Percentiles rank a stretch among this genome's conserved stretches.
Conservation (phyloP, 2,113 vertebrate genomes). For the Solenodon paradoxus region DNA sequence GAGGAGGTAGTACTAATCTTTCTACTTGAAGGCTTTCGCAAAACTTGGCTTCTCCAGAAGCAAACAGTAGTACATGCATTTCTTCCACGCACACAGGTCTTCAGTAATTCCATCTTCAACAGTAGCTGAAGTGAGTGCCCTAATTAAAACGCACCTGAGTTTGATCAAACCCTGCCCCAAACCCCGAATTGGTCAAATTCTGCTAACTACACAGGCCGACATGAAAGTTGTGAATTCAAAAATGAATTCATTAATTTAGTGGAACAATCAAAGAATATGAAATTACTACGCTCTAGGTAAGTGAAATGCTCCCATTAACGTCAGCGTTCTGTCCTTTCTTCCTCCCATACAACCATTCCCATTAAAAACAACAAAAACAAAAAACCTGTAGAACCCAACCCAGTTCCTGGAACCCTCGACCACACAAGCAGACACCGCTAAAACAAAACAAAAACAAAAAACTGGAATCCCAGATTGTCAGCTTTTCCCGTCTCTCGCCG, state of each 20-base stretch:
- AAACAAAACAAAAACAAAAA: no score
- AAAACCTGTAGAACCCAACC: not conserved
- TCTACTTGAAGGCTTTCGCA: slow-evolving; percentile 35
- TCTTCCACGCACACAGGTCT: slow-evolving; percentile 17
- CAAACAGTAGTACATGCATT: not conserved
- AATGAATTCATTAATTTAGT: not conserved
- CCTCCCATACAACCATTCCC: not conserved
- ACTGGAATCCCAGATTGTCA: no score
- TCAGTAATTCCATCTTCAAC: slow-evolving; percentile 60
- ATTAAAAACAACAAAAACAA: not conserved
- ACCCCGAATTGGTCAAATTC: not conserved
- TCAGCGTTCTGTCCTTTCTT: not conserved
- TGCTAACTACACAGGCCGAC: not conserved
- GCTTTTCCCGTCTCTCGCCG: fast-evolving
- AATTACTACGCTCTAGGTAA: not conserved
- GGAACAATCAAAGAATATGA: not conserved
- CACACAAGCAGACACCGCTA: fast-evolving
- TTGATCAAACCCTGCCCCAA: not conserved
- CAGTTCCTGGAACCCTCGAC: not conserved
- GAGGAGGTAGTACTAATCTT: slow-evolving; percentile 78
- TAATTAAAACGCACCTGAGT: not conserved
- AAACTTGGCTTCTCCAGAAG: slow-evolving; percentile 28
- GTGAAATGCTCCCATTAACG: not conserved
- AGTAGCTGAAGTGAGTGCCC: not conserved
- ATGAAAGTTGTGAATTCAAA: not conserved